These are phyloP conservation scores for Coccyzus lansbergi DNA, from an alignment of 2,797 vertebrate species.

Conservation along the genomic window DNA sequence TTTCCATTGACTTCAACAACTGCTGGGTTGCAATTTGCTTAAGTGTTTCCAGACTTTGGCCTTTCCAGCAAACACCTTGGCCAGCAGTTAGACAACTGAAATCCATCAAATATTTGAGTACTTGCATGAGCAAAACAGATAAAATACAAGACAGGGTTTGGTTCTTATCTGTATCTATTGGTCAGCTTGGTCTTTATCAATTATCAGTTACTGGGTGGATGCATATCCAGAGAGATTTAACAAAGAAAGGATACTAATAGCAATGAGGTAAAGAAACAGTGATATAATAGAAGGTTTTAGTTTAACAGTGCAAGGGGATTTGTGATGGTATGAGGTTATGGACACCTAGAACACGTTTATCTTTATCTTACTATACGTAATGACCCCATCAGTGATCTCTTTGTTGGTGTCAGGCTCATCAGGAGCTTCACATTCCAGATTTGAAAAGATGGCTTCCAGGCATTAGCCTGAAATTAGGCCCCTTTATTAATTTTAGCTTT, in stretches of 20 bases:
- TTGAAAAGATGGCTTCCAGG: not conserved
- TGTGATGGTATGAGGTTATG: not conserved
- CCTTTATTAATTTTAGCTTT: conserved; percentile 11
- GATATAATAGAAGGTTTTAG: not conserved
- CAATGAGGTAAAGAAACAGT: not conserved
- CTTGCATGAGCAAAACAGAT: not conserved
- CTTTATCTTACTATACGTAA: not conserved
- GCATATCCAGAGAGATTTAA: not conserved
- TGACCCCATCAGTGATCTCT: not conserved
- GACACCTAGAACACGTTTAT: not conserved
- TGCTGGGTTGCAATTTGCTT: not conserved
- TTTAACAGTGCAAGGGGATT: not conserved
- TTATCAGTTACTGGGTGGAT: not conserved
- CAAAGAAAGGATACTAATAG: not conserved
- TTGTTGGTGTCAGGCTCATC: not conserved
- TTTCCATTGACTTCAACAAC: conserved; percentile 28
- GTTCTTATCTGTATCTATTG: not conserved
- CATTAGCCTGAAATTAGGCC: not conserved
- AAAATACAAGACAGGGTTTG: not conserved
- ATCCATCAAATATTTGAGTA: not conserved
- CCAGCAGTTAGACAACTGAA: not conserved
- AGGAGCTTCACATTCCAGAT: not conserved
- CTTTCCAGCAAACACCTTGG: conserved; percentile 6
- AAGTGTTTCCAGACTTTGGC: conserved; percentile 36
- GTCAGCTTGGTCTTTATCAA: not conserved